Percentiles rank a stretch among this genome's conserved stretches.
These are phyloP conservation scores for Mya arenaria DNA, from an alignment of 1,140 invertebrate genomes.

Conservation along the genomic window DNA sequence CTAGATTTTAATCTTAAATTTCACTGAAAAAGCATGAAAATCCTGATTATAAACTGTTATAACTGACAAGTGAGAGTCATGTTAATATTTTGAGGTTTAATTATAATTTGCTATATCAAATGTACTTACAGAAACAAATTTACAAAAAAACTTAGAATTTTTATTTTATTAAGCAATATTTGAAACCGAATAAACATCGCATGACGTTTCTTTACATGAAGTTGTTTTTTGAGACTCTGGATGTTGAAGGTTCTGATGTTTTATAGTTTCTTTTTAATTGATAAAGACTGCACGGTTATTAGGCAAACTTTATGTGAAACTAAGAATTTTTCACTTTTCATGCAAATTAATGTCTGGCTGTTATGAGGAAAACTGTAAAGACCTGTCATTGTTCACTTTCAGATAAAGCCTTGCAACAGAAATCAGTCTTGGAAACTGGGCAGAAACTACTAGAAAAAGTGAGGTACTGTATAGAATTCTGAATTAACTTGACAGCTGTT, in stretches of 20 bases:
- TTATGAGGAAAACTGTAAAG: constrained; percentile 14
- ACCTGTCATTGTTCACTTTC: constrained; percentile 10
- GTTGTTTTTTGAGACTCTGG: constrained; percentile 10
- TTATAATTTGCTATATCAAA: constrained; percentile 7
- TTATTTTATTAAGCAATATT: constrained; percentile 5
- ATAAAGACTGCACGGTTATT: constrained; percentile 6
- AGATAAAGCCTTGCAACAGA: constrained; percentile 13
- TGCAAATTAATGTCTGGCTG: constrained; percentile 13
- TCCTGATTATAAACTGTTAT: constrained; percentile 11
- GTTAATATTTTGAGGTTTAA: constrained; percentile 12
- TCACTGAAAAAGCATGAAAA: constrained; percentile 14
- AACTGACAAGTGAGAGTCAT: constrained; percentile 13
- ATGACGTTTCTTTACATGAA: constrained; percentile 14
- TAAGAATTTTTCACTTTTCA: constrained; percentile 12
- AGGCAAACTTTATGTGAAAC: constrained; percentile 7
- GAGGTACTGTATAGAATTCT: constrained; percentile 11
- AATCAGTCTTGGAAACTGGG: constrained; percentile 10
- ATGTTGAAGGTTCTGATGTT: constrained; percentile 14
- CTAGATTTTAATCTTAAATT: constrained; percentile 13
- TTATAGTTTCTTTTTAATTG: constrained; percentile 16
- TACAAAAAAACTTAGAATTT: not conserved
- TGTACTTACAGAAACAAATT: constrained; percentile 11
- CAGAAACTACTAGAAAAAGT: constrained; percentile 10
- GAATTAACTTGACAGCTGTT: constrained; percentile 14
- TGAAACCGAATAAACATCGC: constrained; percentile 7